Conservation (phyloP, 2,888 invertebrate genomes). For the Lasioglossum figueresi region DNA sequence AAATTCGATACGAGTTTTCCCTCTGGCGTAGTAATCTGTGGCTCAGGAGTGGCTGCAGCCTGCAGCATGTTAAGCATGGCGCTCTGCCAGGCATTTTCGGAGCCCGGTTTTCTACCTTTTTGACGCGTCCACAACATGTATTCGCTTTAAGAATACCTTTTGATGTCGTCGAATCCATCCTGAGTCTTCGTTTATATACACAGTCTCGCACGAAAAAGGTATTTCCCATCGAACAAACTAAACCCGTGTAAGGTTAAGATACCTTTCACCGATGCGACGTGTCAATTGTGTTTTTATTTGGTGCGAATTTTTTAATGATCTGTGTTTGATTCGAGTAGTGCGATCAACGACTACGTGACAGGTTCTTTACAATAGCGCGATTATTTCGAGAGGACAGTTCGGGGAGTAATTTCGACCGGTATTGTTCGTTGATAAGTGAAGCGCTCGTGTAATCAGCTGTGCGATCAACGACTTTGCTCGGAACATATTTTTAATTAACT, state of each 20-base stretch:
- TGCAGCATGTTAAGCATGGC: conserved; percentile 75
- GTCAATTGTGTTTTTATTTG: conserved; percentile 67
- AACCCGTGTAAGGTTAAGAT: conserved; percentile 53
- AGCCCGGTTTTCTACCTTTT: conserved; percentile 53
- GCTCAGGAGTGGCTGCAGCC: conserved; percentile 57
- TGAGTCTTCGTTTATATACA: not conserved
- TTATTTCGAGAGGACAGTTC: not conserved
- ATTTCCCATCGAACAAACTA: not conserved
- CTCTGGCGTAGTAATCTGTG: not conserved
- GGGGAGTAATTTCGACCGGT: not conserved
- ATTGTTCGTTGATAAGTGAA: conserved; percentile 16
- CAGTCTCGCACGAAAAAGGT: conserved; percentile 43
- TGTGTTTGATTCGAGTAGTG: not conserved
- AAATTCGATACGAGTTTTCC: not conserved
- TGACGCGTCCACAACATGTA: conserved; percentile 65
- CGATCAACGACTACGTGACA: not conserved
- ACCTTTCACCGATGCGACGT: conserved; percentile 69
- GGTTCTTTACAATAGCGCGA: not conserved
- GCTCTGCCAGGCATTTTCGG: conserved; percentile 61
- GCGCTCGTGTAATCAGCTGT: conserved; percentile 41
- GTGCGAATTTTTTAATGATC: not conserved
- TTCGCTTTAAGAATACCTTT: conserved; percentile 41
- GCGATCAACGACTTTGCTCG: not conserved
- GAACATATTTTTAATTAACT: conserved; percentile 41
- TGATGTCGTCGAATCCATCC: not conserved